Conservation (phyloP, 1,140 invertebrate genomes). For the Ganaspis sp. region DNA sequence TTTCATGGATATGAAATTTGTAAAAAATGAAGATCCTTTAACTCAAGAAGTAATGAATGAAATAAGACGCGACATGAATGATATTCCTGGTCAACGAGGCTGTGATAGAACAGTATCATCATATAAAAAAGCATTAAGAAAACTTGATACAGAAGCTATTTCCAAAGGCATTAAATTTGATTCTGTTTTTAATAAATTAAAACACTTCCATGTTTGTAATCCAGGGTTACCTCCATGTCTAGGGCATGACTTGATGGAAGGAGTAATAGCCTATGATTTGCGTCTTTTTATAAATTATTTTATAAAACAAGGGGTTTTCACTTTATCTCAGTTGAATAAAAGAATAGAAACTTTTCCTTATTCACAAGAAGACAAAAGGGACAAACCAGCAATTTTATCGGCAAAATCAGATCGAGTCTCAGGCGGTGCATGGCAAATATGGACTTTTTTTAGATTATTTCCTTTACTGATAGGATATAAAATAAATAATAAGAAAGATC, state of each 20-base stretch:
- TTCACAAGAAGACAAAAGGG: background rate
- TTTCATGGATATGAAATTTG: background rate
- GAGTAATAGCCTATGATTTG: conserved; percentile 43
- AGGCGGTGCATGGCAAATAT: conserved; percentile 24
- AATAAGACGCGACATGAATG: conserved; percentile 21
- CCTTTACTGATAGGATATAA: conserved; percentile 9
- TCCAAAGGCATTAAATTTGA: background rate
- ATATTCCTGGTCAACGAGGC: conserved; percentile 25
- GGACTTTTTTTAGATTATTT: conserved; percentile 5
- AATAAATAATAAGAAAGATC: conserved; percentile 21
- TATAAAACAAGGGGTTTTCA: conserved; percentile 35
- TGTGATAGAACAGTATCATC: conserved; percentile 10
- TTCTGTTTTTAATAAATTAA: background rate
- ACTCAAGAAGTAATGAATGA: background rate
- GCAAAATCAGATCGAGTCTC: background rate
- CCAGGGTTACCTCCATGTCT: conserved; percentile 42
- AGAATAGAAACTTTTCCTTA: background rate
- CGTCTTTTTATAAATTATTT: conserved; percentile 36
- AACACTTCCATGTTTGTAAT: conserved; percentile 41
- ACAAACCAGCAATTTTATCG: background rate
- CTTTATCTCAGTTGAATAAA: conserved; percentile 31
- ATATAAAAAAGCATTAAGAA: conserved; percentile 25
- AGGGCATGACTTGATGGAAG: conserved; percentile 45
- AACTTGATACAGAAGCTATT: conserved; percentile 29
- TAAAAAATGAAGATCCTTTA: background rate